Evolutionary conservation across 2,113 vertebrate species (phyloP), one percentile per base, ranked within the genome.

Genomic region (Dasyornis broadbenti): DNA sequence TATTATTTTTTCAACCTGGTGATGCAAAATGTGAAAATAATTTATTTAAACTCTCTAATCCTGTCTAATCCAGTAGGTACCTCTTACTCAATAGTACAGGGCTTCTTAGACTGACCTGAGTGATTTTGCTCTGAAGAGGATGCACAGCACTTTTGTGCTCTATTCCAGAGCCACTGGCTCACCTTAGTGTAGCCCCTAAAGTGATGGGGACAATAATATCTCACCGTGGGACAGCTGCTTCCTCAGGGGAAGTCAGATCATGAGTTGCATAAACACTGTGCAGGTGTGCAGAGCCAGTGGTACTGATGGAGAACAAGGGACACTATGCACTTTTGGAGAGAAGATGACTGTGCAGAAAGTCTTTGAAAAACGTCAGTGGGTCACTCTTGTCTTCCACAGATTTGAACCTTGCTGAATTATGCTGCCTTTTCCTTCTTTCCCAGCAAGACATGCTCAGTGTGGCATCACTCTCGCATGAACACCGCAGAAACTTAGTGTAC

Each of bases 131-230:
- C 54, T 73, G 49, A 82, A 77, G 14, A 71, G 10, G 17, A 31
- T 50, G 31, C 15, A 82, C 11, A 78, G 11, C 2, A 3, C 31
- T 53, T 57, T 10, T 2, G 6, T 24, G 9, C 4, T 35, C 17
- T 1, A 0, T 57, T 66, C 60, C n/a, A 39, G 28, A 45, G 77
- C 31, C 37, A 84, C 6, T 12, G n/a, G 26, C 20, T 94, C 54
- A 21, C 0, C 0, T 54, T 26, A 59, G 10, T 7, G 13, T 28
- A 30, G 23, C 8, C 14, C 40, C 8, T 30, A 49, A 57, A 52
- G 27, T 44, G 39, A 3, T 52, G 57, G 24, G 35, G 35, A 47
- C 35, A 70, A 4, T 39, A 60, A 23, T 40, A 50, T 7, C 37
- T 82, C 37, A 30, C 13, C 27, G 23, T 30, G 42, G 42, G 64